These are phyloP conservation scores for Triplophysa rosa DNA, from an alignment of 2,113 vertebrate genomes.

Conservation along the genomic window DNA sequence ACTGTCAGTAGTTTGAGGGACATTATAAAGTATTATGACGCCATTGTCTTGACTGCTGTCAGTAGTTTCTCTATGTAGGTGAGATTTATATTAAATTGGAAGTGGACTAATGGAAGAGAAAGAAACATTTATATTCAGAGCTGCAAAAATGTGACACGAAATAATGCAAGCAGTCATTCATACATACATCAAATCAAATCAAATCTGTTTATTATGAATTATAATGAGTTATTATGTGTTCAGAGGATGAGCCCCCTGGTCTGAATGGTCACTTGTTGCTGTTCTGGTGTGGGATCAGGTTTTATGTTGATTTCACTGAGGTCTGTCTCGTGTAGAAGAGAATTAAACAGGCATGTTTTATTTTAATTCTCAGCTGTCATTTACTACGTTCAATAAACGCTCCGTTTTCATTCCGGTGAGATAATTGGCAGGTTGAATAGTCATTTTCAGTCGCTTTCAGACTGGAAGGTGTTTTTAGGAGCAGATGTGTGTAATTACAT, in stretches of 20 bases:
- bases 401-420: slow-evolving; percentile 60
- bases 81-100: slow-evolving; percentile 47
- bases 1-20: neutral
- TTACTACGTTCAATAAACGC: slow-evolving; percentile 66
- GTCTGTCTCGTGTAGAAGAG: neutral
- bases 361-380: slow-evolving; percentile 56
- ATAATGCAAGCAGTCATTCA: too few relatives aligned
- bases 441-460: slow-evolving; percentile 55
- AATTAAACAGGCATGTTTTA: slow-evolving; percentile 52
- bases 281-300: neutral
- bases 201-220: too few relatives aligned
- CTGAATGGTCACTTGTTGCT: neutral
- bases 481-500: slow-evolving; percentile 67
- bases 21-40: slow-evolving; percentile 35
- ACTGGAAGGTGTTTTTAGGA: slow-evolving; percentile 42
- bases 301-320: neutral
- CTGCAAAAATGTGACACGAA: too few relatives aligned
- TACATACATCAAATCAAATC: too few relatives aligned
- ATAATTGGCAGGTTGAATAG: slow-evolving; percentile 71
- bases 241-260: neutral
- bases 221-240: too few relatives aligned
- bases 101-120: too few relatives aligned
- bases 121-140: too few relatives aligned
- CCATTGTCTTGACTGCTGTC: slow-evolving; percentile 50
- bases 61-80: slow-evolving; percentile 56